Conservation (phyloP, 2,888 invertebrate species). For the Ypsolopha scabrella region DNA sequence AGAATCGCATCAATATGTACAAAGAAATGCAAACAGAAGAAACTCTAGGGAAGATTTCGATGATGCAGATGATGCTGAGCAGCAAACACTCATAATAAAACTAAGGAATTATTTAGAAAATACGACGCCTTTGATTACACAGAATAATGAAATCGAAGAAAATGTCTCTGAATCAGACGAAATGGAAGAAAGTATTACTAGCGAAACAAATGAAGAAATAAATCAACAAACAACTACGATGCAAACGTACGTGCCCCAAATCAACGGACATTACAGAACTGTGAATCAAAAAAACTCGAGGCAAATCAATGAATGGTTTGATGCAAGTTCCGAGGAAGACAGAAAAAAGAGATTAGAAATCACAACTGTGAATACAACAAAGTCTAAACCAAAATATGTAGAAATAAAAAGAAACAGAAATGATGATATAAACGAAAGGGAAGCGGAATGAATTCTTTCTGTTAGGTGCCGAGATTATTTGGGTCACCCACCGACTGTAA, state of each 20-base stretch:
- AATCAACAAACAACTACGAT: constrained; percentile 13
- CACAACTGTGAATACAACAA: constrained; percentile 26
- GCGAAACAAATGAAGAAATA: constrained; percentile 1
- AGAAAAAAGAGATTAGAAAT: constrained; percentile 41
- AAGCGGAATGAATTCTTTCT: too few relatives aligned
- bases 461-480: not conserved
- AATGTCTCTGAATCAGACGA: not conserved
- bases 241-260: constrained; percentile 46
- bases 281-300: constrained; percentile 31
- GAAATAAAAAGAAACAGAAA: constrained; percentile 49
- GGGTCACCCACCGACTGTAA: constrained; percentile 2
- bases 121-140: not conserved
- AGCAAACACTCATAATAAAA: constrained; percentile 28
- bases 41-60: constrained; percentile 10
- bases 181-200: constrained; percentile 1
- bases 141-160: not conserved
- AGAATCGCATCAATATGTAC: constrained; percentile 10
- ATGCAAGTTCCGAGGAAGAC: constrained; percentile 30
- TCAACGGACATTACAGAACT: constrained; percentile 54
- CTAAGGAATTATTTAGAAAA: constrained; percentile 24
- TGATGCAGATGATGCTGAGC: not conserved
- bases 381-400: constrained; percentile 38
- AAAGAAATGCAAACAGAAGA: constrained; percentile 17
- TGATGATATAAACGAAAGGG: not conserved
- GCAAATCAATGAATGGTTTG: constrained; percentile 25